Conservation (phyloP, 2,888 invertebrate genomes). For the Colostygia pectinataria region DNA sequence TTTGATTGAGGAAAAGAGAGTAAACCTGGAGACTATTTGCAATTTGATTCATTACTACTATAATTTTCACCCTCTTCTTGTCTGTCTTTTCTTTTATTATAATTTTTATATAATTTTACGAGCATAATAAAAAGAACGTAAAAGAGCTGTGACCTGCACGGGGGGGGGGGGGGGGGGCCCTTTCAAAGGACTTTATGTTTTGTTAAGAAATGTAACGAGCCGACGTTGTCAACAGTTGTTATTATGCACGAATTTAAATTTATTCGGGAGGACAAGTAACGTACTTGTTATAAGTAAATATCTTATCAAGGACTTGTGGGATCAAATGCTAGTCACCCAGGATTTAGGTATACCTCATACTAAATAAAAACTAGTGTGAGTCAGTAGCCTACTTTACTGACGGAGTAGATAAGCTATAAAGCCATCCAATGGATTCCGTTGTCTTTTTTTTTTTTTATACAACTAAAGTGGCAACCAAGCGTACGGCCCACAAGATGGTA, state of each 20-base stretch:
- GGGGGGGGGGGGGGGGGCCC: too few relatives aligned
- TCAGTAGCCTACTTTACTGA: too few relatives aligned
- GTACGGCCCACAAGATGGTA: too few relatives aligned
- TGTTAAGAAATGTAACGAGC: conserved; percentile 4
- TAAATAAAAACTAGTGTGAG: too few relatives aligned
- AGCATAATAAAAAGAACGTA: conserved; percentile 2
- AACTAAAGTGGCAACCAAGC: too few relatives aligned
- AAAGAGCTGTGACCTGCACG: conserved; percentile 4
- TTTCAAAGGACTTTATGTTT: conserved; percentile 3
- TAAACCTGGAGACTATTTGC: conserved; percentile 11
- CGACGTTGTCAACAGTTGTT: conserved; percentile 2
- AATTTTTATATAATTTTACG: conserved; percentile 9
- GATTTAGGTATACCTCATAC: too few relatives aligned
- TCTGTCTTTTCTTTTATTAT: conserved; percentile 3
- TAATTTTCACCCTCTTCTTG: conserved; percentile 3
- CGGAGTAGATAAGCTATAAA: too few relatives aligned
- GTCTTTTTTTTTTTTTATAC: too few relatives aligned
- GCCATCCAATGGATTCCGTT: too few relatives aligned
- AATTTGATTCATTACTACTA: conserved; percentile 10
- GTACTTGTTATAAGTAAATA: too few relatives aligned
- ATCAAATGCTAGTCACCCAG: too few relatives aligned
- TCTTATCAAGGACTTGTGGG: too few relatives aligned
- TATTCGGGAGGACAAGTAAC: neutral
- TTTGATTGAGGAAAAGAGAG: conserved; percentile 12
- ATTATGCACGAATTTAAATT: neutral